Conservation (phyloP, 2,113 vertebrate species). For the Eudorcas thomsonii region DNA sequence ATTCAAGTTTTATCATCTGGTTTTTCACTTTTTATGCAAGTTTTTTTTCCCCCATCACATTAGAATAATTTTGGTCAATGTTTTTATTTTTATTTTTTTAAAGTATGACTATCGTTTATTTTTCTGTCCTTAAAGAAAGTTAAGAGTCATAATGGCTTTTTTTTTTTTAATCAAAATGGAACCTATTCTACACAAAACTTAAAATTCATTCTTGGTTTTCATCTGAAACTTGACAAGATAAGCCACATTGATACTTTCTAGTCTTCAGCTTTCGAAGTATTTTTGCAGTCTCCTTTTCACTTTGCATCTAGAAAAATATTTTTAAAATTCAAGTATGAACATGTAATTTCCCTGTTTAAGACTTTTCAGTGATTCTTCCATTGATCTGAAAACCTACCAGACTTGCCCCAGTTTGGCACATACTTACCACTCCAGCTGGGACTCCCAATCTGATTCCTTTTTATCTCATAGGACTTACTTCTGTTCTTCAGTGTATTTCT, state of each 20-base stretch:
- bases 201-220: conserved; percentile 16
- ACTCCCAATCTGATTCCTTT: background rate
- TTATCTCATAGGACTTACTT: background rate
- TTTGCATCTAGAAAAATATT: background rate
- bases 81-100: background rate
- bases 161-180: background rate
- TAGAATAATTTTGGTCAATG: conserved; percentile 9
- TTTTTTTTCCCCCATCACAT: background rate
- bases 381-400: background rate
- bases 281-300: background rate
- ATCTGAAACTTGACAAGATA: background rate
- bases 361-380: background rate
- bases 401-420: background rate
- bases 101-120: background rate
- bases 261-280: background rate
- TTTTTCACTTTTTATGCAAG: conserved; percentile 60
- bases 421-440: background rate
- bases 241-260: background rate
- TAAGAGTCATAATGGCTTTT: background rate
- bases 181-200: background rate
- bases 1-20: conserved; percentile 11
- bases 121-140: background rate
- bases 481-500: background rate
- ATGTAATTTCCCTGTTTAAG: background rate
- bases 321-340: background rate